Percentiles rank a stretch among this genome's conserved stretches.
phyloP scores from a whole-genome alignment of 2,797 vertebrate genomes.

The Geranospiza caerulescens region DNA sequence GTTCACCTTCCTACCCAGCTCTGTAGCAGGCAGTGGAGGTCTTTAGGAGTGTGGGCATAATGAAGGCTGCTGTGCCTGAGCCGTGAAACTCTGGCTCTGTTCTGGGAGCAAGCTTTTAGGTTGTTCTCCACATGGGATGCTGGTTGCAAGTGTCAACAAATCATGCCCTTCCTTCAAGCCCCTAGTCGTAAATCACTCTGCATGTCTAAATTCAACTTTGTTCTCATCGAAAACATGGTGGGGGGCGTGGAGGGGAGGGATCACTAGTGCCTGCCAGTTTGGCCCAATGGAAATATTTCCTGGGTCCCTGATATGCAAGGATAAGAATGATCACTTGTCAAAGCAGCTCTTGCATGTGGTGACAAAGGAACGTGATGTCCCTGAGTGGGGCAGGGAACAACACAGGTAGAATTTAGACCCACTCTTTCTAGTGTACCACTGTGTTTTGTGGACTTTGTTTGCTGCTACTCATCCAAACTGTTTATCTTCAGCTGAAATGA shows the following conservation, averaged over 20 bases:
- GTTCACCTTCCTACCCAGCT: neutral
- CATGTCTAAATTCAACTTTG: neutral
- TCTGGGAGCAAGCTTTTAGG: neutral
- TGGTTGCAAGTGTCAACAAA: neutral
- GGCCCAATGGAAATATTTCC: neutral
- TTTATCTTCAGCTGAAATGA: neutral
- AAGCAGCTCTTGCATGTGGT: neutral
- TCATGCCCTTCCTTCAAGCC: neutral
- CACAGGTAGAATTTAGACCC: neutral
- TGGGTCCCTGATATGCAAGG: neutral
- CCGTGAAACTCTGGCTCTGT: neutral
- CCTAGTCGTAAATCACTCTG: neutral
- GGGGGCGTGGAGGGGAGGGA: no score
- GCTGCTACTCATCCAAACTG: neutral
- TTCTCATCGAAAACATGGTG: neutral
- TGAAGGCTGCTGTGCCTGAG: neutral
- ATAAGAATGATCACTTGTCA: neutral
- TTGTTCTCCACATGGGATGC: neutral
- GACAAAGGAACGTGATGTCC: neutral
- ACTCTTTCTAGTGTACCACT: neutral
- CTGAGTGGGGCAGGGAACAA: neutral
- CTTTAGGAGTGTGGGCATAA: neutral
- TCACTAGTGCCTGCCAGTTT: neutral
- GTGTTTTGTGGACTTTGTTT: neutral
- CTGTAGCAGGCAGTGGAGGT: neutral